Evolutionary conservation across 2,113 vertebrate species (phyloP).

Genomic region (Lasiurus borealis): DNA sequence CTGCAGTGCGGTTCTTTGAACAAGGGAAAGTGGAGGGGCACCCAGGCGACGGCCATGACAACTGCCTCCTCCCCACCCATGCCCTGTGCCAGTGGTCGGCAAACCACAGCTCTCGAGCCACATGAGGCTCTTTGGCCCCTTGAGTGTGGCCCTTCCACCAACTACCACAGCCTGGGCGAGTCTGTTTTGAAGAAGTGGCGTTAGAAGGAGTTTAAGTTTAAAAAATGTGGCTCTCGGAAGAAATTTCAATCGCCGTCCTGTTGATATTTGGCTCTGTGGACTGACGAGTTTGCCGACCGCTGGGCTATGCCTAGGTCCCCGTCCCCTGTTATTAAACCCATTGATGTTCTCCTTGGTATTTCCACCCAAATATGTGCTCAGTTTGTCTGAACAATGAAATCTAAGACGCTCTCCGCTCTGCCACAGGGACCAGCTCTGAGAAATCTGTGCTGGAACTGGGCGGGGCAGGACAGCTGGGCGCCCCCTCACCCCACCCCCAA

Average conservation of each 20-base stretch:
- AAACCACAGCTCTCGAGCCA: too few relatives aligned
- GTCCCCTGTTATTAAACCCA: background rate
- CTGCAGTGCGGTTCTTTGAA: background rate
- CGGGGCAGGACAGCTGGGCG: background rate
- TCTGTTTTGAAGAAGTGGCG: too few relatives aligned
- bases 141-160: too few relatives aligned
- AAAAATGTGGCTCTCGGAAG: too few relatives aligned
- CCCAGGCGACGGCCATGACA: fast-evolving
- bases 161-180: too few relatives aligned
- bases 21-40: background rate
- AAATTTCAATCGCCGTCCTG: too few relatives aligned
- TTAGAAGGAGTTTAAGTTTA: too few relatives aligned
- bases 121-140: too few relatives aligned
- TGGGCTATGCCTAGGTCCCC: fast-evolving
- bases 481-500: fast-evolving
- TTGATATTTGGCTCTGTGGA: too few relatives aligned
- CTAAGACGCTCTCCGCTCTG: background rate
- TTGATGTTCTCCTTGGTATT: background rate
- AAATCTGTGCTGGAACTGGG: background rate
- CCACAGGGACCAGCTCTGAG: background rate
- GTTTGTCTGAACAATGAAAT: background rate
- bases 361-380: background rate
- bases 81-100: background rate
- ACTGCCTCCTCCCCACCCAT: background rate
- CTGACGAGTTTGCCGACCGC: too few relatives aligned